Percentiles rank a stretch among this genome's conserved stretches.
Conservation (phyloP, 23 tunicate genomes). For the Trididemnum miniatum region DNA sequence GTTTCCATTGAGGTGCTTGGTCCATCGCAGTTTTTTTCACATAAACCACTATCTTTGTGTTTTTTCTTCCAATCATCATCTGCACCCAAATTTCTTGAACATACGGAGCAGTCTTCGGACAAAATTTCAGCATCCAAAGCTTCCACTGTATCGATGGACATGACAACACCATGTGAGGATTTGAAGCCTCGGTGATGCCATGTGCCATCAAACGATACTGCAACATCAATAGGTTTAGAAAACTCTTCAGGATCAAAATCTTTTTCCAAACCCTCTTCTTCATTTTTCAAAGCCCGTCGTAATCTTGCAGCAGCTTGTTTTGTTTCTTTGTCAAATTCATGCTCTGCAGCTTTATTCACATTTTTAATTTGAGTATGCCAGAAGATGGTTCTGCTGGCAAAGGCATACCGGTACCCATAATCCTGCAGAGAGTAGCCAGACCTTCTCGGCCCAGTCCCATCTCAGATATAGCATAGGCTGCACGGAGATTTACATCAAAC, state of each 20-base stretch:
- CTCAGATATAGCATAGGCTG: background rate
- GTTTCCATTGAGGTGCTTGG: conserved; percentile 28
- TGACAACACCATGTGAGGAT: conserved; percentile 30
- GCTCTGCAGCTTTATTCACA: background rate
- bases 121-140: conserved; percentile 21
- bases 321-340: background rate
- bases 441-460: conserved; percentile 10
- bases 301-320: background rate
- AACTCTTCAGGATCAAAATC: background rate
- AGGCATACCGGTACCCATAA: conserved; percentile 21
- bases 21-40: conserved; percentile 17
- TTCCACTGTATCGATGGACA: conserved; percentile 32
- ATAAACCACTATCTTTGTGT: background rate
- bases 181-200: conserved; percentile 34
- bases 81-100: background rate
- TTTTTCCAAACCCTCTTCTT: background rate
- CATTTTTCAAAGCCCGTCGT: background rate
- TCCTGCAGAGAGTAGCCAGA: background rate
- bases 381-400: background rate
- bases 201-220: conserved; percentile 19
- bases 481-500: background rate
- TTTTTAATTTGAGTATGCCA: background rate
- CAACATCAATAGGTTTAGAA: conserved; percentile 8
- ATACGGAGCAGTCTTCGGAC: background rate
- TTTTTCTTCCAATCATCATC: conserved; percentile 4